Evolutionary conservation across 53 echinoderm and acorn worm genomes (phyloP).

Genomic region (Astropecten irregularis): DNA sequence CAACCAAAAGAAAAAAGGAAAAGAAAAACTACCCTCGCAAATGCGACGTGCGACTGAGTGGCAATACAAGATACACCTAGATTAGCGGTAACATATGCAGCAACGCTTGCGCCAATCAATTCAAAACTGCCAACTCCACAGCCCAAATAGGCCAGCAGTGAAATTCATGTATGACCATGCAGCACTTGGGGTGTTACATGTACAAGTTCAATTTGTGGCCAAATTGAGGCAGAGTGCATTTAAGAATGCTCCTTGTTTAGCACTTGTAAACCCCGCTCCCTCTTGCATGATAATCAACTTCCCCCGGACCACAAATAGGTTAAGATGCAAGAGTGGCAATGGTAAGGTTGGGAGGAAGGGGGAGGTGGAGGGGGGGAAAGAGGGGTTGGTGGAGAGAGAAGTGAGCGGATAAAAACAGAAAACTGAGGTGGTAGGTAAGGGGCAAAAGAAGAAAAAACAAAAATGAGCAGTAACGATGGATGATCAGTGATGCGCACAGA

Average conservation of each 20-base stretch:
- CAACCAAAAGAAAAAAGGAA: too few species aligned
- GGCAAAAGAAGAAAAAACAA: background rate
- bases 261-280: background rate
- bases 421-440: too few species aligned
- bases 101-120: constrained; percentile 37
- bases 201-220: constrained; percentile 30
- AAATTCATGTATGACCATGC: constrained; percentile 49
- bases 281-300: constrained; percentile 35
- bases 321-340: background rate
- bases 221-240: constrained; percentile 51
- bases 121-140: background rate
- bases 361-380: background rate
- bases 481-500: constrained; percentile 20
- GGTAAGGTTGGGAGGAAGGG: background rate
- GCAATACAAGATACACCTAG: constrained; percentile 32
- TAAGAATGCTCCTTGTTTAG: background rate
- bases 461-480: constrained; percentile 32
- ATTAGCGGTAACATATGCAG: constrained; percentile 49
- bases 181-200: constrained; percentile 48
- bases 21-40: constrained; percentile 16
- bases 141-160: constrained; percentile 17
- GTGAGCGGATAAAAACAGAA: too few species aligned
- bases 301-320: constrained; percentile 12
- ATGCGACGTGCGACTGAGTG: constrained; percentile 11
- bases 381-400: too few species aligned